Conservation (phyloP, 1,140 invertebrate genomes). For the Ostrea denselamellosa region DNA sequence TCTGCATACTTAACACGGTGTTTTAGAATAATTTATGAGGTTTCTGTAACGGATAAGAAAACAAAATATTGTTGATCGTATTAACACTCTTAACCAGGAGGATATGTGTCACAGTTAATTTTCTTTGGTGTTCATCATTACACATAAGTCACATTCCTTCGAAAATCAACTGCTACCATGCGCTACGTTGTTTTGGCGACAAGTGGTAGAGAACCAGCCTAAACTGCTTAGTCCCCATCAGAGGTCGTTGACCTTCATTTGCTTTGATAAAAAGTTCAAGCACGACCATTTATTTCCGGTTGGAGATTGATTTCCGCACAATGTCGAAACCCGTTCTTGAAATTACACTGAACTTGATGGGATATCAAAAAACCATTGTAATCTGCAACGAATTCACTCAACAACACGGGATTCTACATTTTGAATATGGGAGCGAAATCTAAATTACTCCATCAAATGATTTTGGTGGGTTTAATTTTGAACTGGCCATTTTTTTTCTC, state of each 20-base stretch:
- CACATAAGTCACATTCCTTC: no score
- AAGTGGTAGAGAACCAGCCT: neutral
- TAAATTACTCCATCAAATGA: neutral
- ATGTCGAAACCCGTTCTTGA: neutral
- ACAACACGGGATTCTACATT: neutral
- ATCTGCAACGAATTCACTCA: neutral
- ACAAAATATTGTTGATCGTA: no score
- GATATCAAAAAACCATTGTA: neutral
- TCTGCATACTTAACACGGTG: neutral
- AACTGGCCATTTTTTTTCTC: neutral
- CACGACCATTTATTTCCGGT: slow-evolving; percentile 29
- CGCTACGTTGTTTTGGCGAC: neutral
- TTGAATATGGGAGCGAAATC: neutral
- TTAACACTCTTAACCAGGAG: no score
- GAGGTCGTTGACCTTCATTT: neutral
- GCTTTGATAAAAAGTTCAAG: slow-evolving; percentile 33
- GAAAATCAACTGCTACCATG: neutral
- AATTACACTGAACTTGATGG: slow-evolving; percentile 1
- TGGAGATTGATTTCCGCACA: slow-evolving; percentile 23
- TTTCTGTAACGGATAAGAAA: neutral
- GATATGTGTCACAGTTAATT: no score
- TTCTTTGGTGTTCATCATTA: no score
- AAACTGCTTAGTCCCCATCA: neutral
- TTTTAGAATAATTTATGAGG: neutral
- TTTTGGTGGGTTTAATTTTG: neutral